Base-by-base conservation (phyloP, 2,113 vertebrate species). In the Hypanus sabinus region DNA sequence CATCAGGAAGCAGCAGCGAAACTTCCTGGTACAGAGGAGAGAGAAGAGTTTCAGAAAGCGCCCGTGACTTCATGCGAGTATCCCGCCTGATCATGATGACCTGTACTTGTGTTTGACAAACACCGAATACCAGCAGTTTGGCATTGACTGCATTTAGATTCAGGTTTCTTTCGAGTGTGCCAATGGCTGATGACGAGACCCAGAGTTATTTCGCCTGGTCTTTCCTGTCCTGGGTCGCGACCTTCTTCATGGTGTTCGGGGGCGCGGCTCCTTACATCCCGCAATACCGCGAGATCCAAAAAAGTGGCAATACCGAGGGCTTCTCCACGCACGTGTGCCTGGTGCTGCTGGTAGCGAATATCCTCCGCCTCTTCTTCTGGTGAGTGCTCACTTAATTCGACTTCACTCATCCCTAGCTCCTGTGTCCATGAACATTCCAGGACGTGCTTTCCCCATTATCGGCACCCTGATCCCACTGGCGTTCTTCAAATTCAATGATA, bases 361-460 rank as follows among this genome's bases (percentile, higher is more conserved):
- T 98, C 94, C 94, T 98, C 76, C 96, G 97, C 62, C 97, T 98
- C 94, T 97, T 97, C 95, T 98, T 98, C 95, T 98, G 97, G 97
- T 98, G 94, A 97, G 97, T 71, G 65, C 18, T 7, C 22, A 6
- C n/a, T 38, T 3, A 5, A 16, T 30, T 70, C 14, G 11, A 1
- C 87, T n/a, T n/a, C 33, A 71, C 9, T 75, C 38, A 46, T 46
- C 46, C 24, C 55, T 18, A 6, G 5, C 77, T 38, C 14, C 12
- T 60, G 57, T 7, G 60, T n/a, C 33, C 27, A 2, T 65, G 88
- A 18, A 88, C 38, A 9, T 16, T 24, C 27, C 27, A 14, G 46
- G 22, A 38, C 20, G 36, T 33, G 76, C n/a, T 79, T 79, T 79
- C 3, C 8, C 36, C 33, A 11, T 10, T 3, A 73, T 73, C 9